These are phyloP conservation scores for Sinocyclocheilus rhinocerous DNA, from an alignment of 2,113 vertebrate species.

Conservation along the genomic window DNA sequence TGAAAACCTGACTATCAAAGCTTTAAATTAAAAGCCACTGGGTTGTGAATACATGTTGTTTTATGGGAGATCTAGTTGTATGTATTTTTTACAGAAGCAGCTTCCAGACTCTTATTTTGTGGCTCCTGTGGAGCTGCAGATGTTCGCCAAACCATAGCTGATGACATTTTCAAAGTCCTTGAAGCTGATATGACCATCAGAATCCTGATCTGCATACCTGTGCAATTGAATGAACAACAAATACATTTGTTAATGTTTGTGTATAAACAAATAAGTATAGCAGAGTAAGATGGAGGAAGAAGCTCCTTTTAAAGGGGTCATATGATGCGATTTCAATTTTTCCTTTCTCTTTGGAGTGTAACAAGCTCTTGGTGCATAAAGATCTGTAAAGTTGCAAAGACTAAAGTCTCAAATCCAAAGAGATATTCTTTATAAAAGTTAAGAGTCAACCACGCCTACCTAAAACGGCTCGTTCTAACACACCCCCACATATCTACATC, in stretches of 20 bases:
- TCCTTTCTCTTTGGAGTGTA: no score
- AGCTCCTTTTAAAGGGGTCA: not conserved
- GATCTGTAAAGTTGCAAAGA: no score
- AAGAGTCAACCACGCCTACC: no score
- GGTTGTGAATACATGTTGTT: not conserved
- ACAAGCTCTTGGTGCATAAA: no score
- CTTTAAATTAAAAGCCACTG: not conserved
- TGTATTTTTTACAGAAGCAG: not conserved
- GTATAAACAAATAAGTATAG: not conserved
- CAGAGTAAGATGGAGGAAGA: not conserved
- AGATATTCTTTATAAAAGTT: no score
- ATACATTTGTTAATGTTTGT: not conserved
- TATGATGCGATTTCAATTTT: no score
- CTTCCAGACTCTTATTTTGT: not conserved
- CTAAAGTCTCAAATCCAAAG: no score
- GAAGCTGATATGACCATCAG: constrained; percentile 78
- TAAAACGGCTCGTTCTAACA: no score
- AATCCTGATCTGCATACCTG: constrained; percentile 79
- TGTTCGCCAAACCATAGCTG: constrained; percentile 66
- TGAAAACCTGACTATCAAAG: not conserved
- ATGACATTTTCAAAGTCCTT: constrained; percentile 80
- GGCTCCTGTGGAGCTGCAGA: constrained; percentile 6
- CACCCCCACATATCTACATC: no score
- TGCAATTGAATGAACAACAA: constrained; percentile 34
- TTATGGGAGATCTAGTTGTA: not conserved